Evolutionary conservation across 2,888 invertebrate genomes (phyloP).

Genomic region (Drosophila ustulata): DNA sequence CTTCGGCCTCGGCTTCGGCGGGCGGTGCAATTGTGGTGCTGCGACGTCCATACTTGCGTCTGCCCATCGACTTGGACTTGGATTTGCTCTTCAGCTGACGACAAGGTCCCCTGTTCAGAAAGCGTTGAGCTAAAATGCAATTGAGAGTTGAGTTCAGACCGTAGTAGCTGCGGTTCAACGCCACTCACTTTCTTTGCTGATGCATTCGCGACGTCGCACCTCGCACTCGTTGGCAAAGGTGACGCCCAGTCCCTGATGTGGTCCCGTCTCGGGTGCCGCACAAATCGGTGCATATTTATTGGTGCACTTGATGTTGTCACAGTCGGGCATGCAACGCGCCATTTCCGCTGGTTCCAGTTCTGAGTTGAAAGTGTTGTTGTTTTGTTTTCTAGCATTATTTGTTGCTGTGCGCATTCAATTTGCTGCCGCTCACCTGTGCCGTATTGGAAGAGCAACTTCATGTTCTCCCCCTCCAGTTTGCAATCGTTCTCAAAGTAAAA

Average conservation of each 20-base stretch:
- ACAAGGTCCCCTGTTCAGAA: slow-evolving; percentile 54
- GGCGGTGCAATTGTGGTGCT: background rate
- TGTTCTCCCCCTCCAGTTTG: slow-evolving; percentile 61
- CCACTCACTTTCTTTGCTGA: slow-evolving; percentile 51
- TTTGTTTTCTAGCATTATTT: no score
- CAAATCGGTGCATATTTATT: slow-evolving; percentile 49
- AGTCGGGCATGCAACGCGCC: slow-evolving; percentile 52
- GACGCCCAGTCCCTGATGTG: slow-evolving; percentile 14
- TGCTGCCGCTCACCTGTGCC: slow-evolving; percentile 53
- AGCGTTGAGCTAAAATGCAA: slow-evolving; percentile 29
- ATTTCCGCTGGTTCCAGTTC: slow-evolving; percentile 60
- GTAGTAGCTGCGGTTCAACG: background rate
- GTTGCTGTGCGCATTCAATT: no score
- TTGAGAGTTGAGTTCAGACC: no score
- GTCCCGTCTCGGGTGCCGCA: slow-evolving; percentile 33
- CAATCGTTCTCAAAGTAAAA: slow-evolving; percentile 65
- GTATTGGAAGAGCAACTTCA: slow-evolving; percentile 61
- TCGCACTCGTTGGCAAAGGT: slow-evolving; percentile 65
- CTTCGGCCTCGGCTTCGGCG: background rate
- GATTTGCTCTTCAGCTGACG: background rate
- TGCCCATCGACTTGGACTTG: slow-evolving; percentile 12
- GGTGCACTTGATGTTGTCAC: slow-evolving; percentile 50
- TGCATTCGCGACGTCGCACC: slow-evolving; percentile 53
- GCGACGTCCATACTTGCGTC: slow-evolving; percentile 23
- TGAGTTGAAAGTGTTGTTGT: background rate